Base-by-base conservation (phyloP, 1,140 invertebrate species). In the Capitella teleta region DNA sequence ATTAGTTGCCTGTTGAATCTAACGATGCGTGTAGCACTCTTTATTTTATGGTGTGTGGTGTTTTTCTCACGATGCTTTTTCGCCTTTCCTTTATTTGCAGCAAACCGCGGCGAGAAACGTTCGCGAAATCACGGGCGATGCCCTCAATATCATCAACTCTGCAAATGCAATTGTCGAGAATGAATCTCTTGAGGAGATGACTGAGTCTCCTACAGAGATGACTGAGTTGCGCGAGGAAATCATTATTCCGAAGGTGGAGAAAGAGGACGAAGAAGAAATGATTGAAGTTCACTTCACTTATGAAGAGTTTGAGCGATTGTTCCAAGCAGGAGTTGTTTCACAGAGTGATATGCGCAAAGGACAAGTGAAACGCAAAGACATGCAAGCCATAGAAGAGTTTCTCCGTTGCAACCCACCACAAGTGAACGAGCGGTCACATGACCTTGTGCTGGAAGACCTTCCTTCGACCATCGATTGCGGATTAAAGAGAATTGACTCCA, bases 91-190 rank as follows among this genome's bases (percentile, higher is more conserved):
- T n/a, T n/a, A n/a, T n/a, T n/a, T n/a, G n/a, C n/a, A n/a, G n/a
- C n/a, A n/a, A n/a, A n/a, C n/a, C n/a, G n/a, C n/a, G n/a, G n/a
- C n/a, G n/a, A n/a, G n/a, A n/a, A n/a, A 55, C 49, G 49, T 63
- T 3, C 46, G 65, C 18, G 53, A 60, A 30, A 43, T 60, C 14
- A 64, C 65, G 19, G 52, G 57, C 21, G 51, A 49, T 14, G 59
- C 62, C 14, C 50, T 66, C 6, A 47, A 61, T 36, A 38, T 64
- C 37, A 46, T 67, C 3, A 53, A 57, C 19, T 52, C 53, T 26
- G 58, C 65, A 6, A 61, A 61, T n/a, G 56, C 55, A 28, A 51
- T 61, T 10, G 55, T 67, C n/a, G 30, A 52, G 3, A 14, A 37
- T 44, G 24, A 44, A 14, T n/a, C n/a, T n/a, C n/a, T n/a, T n/a